Evolutionary conservation across 2,888 invertebrate species (phyloP), one percentile per base, ranked within the genome.

Genomic region (Ditula angustiorana): DNA sequence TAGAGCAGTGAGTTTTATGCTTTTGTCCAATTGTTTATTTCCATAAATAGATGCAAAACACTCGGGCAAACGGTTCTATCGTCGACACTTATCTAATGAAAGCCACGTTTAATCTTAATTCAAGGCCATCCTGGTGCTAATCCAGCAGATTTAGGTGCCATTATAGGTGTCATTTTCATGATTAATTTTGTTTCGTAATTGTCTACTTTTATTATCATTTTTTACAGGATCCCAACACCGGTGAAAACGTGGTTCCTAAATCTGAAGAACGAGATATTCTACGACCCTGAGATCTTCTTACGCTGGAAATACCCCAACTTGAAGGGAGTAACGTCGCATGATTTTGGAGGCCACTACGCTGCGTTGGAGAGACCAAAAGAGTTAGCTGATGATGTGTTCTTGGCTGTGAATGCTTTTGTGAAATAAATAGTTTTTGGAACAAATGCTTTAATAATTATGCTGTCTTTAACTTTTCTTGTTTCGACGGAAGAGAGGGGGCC

Each of bases 281-380:
- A 94, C 33, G 82, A 88, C 8, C 94, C 96, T 0, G 94, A 96
- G 68, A 94, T 92, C 63, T 81, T 96, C 1, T 75, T 97, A 0
- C 87, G 91, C 30, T 92, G 94, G 68, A 95, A 94, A 77, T 97
- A 92, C 75, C 82, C 84, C 3, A 96, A 96, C 76, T 75, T 98
- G 2, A 87, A 96, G 2, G 96, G 95, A 5, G 94, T 94, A 56
- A 95, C 94, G 0, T 93, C 95, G 57, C 85, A 95, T 66, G 85
- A 93, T 0, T 83, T 93, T 0, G 97, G 97, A 0, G 98, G 98
- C 0, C 98, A 98, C 84, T 98, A 97, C 83, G 95, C 96, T 0
- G 97, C 97, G 0, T 94, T 98, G 52, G 97, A 98, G 84, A 93
- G 94, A 67, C 97, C 98, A 0, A 83, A 94, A 60, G 81, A 95